Percentiles rank a stretch among this genome's conserved stretches.
phyloP scores from a whole-genome alignment of 2,888 invertebrate genomes.

The Hyposoter didymator region DNA sequence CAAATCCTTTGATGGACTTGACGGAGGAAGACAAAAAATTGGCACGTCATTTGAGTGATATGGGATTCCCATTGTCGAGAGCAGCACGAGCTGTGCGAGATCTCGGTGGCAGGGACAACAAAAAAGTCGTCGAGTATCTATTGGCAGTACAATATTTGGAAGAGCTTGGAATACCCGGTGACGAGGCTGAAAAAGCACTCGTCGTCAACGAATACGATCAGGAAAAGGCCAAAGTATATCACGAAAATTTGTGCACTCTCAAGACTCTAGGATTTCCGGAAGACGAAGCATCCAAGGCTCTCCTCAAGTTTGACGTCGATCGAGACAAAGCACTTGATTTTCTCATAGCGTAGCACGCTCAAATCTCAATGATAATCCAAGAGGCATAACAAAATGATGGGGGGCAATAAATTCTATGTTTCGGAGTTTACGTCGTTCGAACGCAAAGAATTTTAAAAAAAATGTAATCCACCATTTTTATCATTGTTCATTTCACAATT shows the following conservation, averaged over 20 bases:
- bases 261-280: constrained; percentile 94
- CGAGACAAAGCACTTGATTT: constrained; percentile 94
- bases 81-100: constrained; percentile 91
- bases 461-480: background rate
- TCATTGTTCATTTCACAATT: background rate
- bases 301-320: constrained; percentile 92
- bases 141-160: constrained; percentile 87
- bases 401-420: background rate
- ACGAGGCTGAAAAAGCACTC: constrained; percentile 85
- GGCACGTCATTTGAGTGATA: constrained; percentile 91
- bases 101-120: constrained; percentile 92
- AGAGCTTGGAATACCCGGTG: constrained; percentile 84
- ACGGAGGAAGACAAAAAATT: constrained; percentile 86
- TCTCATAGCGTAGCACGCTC: constrained; percentile 88
- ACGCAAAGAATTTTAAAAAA: background rate
- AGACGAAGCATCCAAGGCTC: constrained; percentile 89
- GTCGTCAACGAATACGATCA: constrained; percentile 83
- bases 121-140: constrained; percentile 94
- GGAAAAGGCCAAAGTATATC: constrained; percentile 83
- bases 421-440: background rate
- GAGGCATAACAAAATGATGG: constrained; percentile 6
- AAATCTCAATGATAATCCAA: background rate
- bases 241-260: constrained; percentile 88
- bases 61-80: constrained; percentile 94
- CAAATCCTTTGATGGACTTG: constrained; percentile 75